Base-by-base conservation (phyloP, 2,113 vertebrate species). In the Heterotilapia buettikoferi region DNA sequence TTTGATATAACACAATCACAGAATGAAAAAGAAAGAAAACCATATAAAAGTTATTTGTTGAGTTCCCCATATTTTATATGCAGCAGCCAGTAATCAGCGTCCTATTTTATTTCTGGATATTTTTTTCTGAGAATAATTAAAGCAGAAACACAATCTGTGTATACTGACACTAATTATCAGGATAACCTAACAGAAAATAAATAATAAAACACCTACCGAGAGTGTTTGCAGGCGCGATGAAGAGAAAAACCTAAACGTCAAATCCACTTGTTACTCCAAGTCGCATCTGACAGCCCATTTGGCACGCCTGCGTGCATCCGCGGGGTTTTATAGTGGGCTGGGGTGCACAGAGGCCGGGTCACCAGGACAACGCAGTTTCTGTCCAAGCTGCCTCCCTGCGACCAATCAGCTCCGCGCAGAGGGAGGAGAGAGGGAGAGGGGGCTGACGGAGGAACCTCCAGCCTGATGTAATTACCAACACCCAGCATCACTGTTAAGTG, bases 391-490 rank as follows among this genome's bases (percentile, higher is more conserved):
- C 92, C 92, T 94, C 92, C 57, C 88, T 11, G 76, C 92, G 91
- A 93, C 98, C 98, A 98, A 98, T 98, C 92, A 96, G 96, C 89
- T 86, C 84, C 80, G 68, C 29, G 84, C 84, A 83, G 88, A 83
- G 88, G 63, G 82, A 31, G 38, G 31, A 5, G 13, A 83, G 16
- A 8, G 45, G 71, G 18, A 52, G 83, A 33, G 61, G 16, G 33
- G 33, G 45, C 9, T 31, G 78, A 53, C 6, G 31, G 54, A 82
- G 89, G 90, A 91, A 85, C 92, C 94, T 94, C 92, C 92, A 93
- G 92, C 91, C 96, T 97, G 97, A 97, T 95, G 97, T 97, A 97
- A 97, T 96, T 94, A 95, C 88, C 94, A 92, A 93, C 95, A 94
- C 94, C 95, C 93, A 90, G 92, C 96, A 94, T 94, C 96, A 96